Evolutionary conservation across 2,113 vertebrate genomes (phyloP).

Genomic region (Xenotilapia longispinis): DNA sequence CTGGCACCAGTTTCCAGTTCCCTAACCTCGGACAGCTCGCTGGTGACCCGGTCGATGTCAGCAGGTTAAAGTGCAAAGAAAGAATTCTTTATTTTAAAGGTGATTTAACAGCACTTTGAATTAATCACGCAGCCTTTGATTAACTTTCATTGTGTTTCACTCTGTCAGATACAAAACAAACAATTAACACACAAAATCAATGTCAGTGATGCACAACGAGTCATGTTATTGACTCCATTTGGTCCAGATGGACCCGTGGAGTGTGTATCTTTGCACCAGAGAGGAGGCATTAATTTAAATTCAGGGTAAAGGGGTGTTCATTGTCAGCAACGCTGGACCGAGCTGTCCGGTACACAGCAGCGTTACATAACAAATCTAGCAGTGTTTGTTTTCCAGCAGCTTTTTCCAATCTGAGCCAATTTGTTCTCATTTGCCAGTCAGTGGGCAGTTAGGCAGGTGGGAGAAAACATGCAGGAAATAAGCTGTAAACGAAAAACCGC

Average conservation of each 20-base stretch:
- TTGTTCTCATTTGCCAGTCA: background rate
- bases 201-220: background rate
- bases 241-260: background rate
- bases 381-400: background rate
- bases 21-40: background rate
- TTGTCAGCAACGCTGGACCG: background rate
- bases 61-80: background rate
- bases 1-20: background rate
- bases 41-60: rapidly evolving
- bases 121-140: background rate
- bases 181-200: background rate
- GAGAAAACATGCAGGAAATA: background rate
- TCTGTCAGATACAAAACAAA: background rate
- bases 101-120: background rate
- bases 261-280: background rate
- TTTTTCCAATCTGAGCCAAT: background rate
- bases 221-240: background rate
- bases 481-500: background rate
- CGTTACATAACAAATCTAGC: background rate
- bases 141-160: background rate
- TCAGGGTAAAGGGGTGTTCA: background rate
- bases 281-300: background rate
- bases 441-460: background rate
- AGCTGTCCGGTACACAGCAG: background rate
- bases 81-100: background rate